These are phyloP conservation scores for Allacma fusca DNA, from an alignment of 2,888 invertebrate species.

Conservation along the genomic window DNA sequence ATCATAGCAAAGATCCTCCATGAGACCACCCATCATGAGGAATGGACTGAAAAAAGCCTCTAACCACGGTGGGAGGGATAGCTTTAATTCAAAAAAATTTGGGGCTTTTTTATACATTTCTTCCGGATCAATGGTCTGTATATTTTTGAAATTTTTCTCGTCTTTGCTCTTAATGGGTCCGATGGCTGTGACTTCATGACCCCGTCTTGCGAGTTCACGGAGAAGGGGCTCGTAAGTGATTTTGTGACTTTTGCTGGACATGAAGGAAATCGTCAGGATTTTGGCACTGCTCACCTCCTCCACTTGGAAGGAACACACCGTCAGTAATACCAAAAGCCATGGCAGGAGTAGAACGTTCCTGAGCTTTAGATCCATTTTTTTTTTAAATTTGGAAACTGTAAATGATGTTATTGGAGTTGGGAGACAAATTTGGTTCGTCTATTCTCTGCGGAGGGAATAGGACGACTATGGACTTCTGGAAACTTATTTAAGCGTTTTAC, in stretches of 20 bases:
- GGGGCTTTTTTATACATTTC: neutral
- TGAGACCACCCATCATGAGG: neutral
- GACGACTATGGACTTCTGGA: too few relatives aligned
- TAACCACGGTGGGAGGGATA: neutral
- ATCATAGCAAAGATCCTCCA: neutral
- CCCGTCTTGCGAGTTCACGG: neutral
- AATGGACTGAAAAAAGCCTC: neutral
- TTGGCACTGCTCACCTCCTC: neutral
- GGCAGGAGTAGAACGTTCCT: too few relatives aligned
- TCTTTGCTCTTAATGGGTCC: conserved; percentile 62
- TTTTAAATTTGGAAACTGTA: too few relatives aligned
- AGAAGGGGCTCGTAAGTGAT: conserved; percentile 14
- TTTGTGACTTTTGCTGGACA: conserved; percentile 1
- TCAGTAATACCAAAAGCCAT: too few relatives aligned
- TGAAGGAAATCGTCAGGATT: neutral
- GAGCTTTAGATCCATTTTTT: too few relatives aligned
- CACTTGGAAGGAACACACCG: neutral
- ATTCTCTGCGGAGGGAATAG: too few relatives aligned
- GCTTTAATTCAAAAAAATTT: conserved; percentile 34
- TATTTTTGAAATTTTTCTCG: conserved; percentile 34
- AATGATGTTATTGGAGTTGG: too few relatives aligned
- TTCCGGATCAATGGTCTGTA: conserved; percentile 33
- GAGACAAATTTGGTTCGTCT: too few relatives aligned
- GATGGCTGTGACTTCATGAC: neutral
- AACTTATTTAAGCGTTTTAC: too few relatives aligned